These are phyloP conservation scores for Phyllotis vaccarum DNA, from an alignment of 2,797 vertebrate species.

Conservation along the genomic window DNA sequence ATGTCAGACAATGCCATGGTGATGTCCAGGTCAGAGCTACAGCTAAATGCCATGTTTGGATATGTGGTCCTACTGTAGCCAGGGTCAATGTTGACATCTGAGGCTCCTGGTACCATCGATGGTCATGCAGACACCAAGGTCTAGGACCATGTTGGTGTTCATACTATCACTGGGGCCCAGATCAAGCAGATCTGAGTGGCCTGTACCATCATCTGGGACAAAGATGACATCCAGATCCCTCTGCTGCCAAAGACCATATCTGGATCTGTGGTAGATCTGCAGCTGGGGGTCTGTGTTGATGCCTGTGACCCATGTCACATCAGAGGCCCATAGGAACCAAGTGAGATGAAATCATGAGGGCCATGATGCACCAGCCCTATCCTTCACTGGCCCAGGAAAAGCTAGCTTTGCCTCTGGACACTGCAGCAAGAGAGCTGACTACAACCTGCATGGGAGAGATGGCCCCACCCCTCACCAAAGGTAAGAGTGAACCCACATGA, in stretches of 20 bases:
- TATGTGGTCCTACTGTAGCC: neutral
- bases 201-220: neutral
- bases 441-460: too few species aligned
- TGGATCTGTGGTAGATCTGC: neutral
- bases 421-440: too few species aligned
- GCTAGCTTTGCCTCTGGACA: too few species aligned
- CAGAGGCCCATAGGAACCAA: neutral
- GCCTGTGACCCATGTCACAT: neutral
- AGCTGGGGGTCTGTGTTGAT: neutral
- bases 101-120: neutral
- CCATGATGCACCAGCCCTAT: neutral
- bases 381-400: neutral
- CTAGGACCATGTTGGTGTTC: neutral
- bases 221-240: neutral
- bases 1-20: too few species aligned
- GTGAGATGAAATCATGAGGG: neutral
- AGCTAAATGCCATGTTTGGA: neutral
- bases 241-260: neutral
- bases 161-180: too few species aligned
- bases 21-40: neutral
- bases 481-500: neutral
- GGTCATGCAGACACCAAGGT: neutral
- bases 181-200: neutral
- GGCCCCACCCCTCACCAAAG: neutral
- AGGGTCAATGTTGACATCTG: neutral